Conservation (phyloP, 2,797 vertebrate species). For the Amazona finschi region DNA sequence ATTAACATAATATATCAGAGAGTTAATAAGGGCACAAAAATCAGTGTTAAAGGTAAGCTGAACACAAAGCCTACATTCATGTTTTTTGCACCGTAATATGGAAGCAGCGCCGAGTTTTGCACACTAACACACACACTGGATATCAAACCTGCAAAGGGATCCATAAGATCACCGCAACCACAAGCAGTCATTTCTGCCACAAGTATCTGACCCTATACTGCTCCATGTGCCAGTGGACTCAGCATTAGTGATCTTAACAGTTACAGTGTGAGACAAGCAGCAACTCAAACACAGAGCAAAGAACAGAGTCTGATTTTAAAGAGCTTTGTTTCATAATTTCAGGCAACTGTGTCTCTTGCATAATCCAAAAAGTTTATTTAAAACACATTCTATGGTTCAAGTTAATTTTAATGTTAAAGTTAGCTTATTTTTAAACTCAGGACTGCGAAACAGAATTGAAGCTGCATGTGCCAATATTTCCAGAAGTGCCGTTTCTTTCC, state of each 20-base stretch:
- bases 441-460: not conserved
- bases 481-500: not conserved
- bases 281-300: not conserved
- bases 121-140: not conserved
- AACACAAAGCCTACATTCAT: not conserved
- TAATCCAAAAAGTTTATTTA: not conserved
- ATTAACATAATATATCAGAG: not conserved
- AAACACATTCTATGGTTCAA: not conserved
- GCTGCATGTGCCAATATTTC: not conserved
- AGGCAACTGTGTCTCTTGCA: not conserved
- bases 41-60: not conserved
- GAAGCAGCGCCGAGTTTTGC: not conserved
- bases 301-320: not conserved
- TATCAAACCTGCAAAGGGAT: not conserved
- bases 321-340: not conserved
- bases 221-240: fast-evolving
- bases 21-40: conserved; percentile 28
- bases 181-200: not conserved
- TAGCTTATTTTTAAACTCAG: not conserved
- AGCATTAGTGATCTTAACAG: not conserved
- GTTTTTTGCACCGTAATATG: not conserved
- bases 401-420: not conserved
- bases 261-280: not conserved
- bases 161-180: not conserved
- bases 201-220: not conserved